Evolutionary conservation across 2,797 vertebrate species (phyloP), one percentile per base, ranked within the genome.

Genomic region (Phoxinus dragarum): DNA sequence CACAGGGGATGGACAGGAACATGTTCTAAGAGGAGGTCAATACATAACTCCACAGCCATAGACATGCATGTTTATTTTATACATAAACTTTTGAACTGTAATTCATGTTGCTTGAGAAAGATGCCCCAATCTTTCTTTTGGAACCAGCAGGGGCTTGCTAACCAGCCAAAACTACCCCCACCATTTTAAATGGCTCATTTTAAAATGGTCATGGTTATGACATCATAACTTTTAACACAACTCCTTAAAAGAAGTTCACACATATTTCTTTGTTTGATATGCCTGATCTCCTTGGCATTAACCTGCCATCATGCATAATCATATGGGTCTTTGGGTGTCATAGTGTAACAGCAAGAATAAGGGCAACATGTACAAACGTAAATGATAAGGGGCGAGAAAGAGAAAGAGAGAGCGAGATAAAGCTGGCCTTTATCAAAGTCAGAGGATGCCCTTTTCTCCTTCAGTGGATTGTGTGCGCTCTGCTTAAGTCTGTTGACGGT

Each of bases 391-490:
- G 3, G 4, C 17, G 10, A 54, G 31, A 77, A 91, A 79, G 90
- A 89, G 90, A 90, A n/a, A 85, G 88, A 92, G 90, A 91, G 82
- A 56, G 80, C 85, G 86, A 89, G 84, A 79, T 77, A 42, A 83
- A 34, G 87, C 89, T 95, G 93, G 90, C 93, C 93, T 94, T 95
- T 95, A 92, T 94, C 93, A 95, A 94, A 94, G 92, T 94, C 92
- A 92, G 90, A 88, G 86, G 87, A 87, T 94, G 94, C 90, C 93
- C 94, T 95, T 94, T 91, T 88, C 56, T 69, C 89, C 88, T 90
- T 90, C 80, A 88, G 88, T 87, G 81, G 88, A 89, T 89, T 90
- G 91, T 86, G 86, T 88, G 86, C 89, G 82, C 75, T 74, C 83
- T 90, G 91, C 88, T 90, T 88, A 86, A 90, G 89, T 73, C 88